Conservation (phyloP, 2,797 vertebrate species). For the Sarcophilus harrisii region DNA sequence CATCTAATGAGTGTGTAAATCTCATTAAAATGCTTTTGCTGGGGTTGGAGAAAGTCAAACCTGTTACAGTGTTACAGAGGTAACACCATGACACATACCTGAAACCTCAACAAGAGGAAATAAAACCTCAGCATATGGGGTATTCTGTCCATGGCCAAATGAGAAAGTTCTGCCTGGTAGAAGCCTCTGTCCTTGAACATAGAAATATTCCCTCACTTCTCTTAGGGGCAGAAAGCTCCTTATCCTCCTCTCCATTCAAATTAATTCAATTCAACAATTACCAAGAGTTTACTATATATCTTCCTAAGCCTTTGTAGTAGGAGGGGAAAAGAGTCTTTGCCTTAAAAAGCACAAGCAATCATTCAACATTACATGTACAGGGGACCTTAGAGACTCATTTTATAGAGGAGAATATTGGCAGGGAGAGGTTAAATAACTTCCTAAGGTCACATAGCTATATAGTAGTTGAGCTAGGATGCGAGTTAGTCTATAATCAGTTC, state of each 20-base stretch:
- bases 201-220: neutral
- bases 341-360: neutral
- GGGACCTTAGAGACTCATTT: neutral
- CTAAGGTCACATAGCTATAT: neutral
- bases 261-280: neutral
- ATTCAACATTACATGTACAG: neutral
- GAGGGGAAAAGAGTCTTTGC: neutral
- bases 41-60: too few relatives aligned
- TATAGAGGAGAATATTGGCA: neutral
- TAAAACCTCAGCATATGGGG: neutral
- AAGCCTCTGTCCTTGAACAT: neutral
- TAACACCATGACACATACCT: too few relatives aligned
- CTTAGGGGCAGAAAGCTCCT: neutral
- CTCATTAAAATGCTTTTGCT: too few relatives aligned
- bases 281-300: neutral
- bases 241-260: neutral
- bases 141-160: neutral
- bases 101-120: neutral
- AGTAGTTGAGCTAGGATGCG: neutral
- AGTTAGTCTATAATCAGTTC: neutral
- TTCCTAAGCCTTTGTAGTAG: neutral
- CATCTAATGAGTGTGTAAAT: too few relatives aligned
- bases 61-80: too few relatives aligned
- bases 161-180: neutral
- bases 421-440: neutral